Base-by-base conservation (phyloP, 2,888 invertebrate genomes). In the Dorcus hopei region DNA sequence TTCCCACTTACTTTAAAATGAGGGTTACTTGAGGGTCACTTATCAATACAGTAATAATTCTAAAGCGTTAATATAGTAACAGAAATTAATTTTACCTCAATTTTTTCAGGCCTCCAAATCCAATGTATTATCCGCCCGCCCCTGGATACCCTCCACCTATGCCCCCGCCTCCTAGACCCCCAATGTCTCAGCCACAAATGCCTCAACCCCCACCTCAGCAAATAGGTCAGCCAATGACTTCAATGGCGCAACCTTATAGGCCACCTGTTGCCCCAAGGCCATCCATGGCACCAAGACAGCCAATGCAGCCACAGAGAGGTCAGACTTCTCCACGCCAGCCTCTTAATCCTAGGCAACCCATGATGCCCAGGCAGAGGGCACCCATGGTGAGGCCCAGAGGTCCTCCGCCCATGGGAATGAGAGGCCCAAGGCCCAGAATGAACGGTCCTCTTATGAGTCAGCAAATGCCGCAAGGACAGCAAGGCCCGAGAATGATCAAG, bases 141-240 rank as follows among this genome's bases (percentile, higher is more conserved):
- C 74, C 74, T 0, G 72, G 71, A 72, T 85, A 82, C 64, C 77
- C 78, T 8, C 58, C 70, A 2, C 81, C 80, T 65, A 67, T 70
- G 68, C 70, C 71, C 67, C 70, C 71, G 3, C 72, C 70, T 5
- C 61, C 65, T 11, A 51, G 63, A 5, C 63, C 61, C 38, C 72
- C 66, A 11, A 68, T 69, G 66, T 65, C 70, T 23, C 70, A 65
- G n/a, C 70, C 70, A 52, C 70, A 67, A 54, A 69, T 68, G 50
- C 68, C 69, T 14, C 70, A 68, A 58, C 52, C 50, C 1, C 47
- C 55, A 1, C 61, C 64, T 48, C 62, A 64, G 54, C 65, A 61
- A 47, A 62, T 66, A 56, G 43, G 52, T 11, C 65, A 61, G 58
- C 67, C 61, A 52, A 68, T 57, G 65, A 55, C 59, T 11, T 9